A percentile compares a stretch with the other conserved stretches of the same genome.
Conservation (phyloP, 2,888 invertebrate species). For the Colletes collaris region DNA sequence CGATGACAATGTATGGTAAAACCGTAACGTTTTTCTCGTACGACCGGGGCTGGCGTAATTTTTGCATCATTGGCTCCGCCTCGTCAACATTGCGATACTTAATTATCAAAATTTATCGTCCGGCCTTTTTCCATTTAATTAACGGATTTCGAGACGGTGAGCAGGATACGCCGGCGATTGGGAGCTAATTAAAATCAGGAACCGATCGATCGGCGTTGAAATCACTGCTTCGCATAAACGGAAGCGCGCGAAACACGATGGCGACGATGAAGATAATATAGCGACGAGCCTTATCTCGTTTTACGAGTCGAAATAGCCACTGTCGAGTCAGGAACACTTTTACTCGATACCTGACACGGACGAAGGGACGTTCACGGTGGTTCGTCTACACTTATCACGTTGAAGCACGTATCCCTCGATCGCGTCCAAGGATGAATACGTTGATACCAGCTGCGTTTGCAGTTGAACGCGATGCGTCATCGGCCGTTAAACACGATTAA, state of each 20-base stretch:
- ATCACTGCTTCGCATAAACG: neutral
- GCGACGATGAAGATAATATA: no score
- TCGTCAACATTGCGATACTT: constrained; percentile 41
- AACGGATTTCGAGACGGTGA: neutral
- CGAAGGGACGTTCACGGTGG: neutral
- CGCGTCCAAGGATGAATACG: neutral
- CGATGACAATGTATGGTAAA: constrained; percentile 45
- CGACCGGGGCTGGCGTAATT: neutral
- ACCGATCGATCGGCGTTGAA: neutral
- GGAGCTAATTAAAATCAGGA: constrained; percentile 36
- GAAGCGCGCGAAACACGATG: neutral
- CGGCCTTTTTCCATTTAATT: neutral
- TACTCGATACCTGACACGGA: neutral
- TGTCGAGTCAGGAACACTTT: neutral
- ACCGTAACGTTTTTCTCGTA: neutral
- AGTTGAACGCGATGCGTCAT: constrained; percentile 42
- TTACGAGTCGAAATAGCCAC: neutral
- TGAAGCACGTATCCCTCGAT: neutral
- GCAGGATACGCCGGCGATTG: constrained; percentile 8
- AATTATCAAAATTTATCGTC: constrained; percentile 42
- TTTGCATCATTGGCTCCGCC: neutral
- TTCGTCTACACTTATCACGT: constrained; percentile 1
- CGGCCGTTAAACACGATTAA: constrained; percentile 59
- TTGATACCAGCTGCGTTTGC: constrained; percentile 26
- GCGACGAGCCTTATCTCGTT: neutral